Evolutionary conservation across 1,140 invertebrate genomes (phyloP).

Genomic region (Drosophila erecta): DNA sequence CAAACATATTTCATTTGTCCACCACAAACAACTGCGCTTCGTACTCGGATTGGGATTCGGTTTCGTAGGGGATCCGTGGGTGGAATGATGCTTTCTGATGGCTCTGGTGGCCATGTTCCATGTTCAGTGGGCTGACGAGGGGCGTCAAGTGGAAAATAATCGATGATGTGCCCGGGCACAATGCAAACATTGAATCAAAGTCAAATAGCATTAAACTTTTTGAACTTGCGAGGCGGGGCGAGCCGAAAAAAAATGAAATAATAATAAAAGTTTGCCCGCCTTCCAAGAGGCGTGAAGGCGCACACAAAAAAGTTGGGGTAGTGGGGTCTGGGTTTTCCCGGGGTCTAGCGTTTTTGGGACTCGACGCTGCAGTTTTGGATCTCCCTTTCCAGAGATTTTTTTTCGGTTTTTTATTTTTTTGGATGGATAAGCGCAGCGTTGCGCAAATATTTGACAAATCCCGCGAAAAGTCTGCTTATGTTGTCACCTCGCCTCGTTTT

Average conservation of each 20-base stretch:
- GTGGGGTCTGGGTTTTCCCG: constrained; percentile 5
- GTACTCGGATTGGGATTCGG: background rate
- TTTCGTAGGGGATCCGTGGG: background rate
- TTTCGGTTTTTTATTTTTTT: constrained; percentile 20
- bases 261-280: constrained; percentile 53
- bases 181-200: constrained; percentile 82
- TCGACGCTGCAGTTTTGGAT: constrained; percentile 31
- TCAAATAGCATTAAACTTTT: constrained; percentile 81
- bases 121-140: constrained; percentile 22
- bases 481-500: constrained; percentile 64
- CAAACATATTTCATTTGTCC: constrained; percentile 55
- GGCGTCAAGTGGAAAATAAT: constrained; percentile 63
- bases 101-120: background rate
- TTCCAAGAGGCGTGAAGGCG: constrained; percentile 58
- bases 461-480: constrained; percentile 80
- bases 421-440: constrained; percentile 74
- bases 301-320: constrained; percentile 15
- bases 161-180: constrained; percentile 61
- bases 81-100: background rate
- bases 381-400: constrained; percentile 14
- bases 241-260: constrained; percentile 38
- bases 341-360: constrained; percentile 30
- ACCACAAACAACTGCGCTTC: constrained; percentile 43
- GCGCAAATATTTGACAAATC: constrained; percentile 82
- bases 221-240: constrained; percentile 62